These are phyloP conservation scores for Anguilla rostrata DNA, from an alignment of 2,113 vertebrate genomes.

Conservation along the genomic window DNA sequence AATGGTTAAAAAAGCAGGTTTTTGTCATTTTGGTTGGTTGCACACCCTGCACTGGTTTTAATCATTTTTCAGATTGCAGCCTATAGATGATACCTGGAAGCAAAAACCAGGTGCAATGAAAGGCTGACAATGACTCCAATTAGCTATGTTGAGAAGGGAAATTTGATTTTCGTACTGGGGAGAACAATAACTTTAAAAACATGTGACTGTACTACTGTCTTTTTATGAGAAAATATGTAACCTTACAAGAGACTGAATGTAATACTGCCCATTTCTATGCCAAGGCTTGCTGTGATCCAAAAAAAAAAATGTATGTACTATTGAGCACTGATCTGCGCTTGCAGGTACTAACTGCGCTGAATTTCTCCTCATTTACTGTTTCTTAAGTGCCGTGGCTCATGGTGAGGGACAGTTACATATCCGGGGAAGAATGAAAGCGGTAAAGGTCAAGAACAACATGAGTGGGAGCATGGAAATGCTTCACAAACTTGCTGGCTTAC, in stretches of 20 bases:
- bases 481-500: background rate
- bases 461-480: background rate
- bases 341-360: background rate
- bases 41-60: too few species aligned
- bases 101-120: too few species aligned
- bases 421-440: background rate
- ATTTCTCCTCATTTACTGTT: conserved; percentile 18
- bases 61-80: too few species aligned
- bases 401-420: background rate
- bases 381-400: background rate
- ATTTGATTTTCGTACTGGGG: background rate
- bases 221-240: background rate
- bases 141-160: too few species aligned
- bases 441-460: conserved; percentile 22
- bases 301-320: background rate
- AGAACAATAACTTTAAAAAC: background rate
- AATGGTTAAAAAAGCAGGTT: too few species aligned
- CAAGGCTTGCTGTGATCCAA: background rate
- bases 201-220: background rate
- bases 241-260: background rate
- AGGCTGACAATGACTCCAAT: too few species aligned
- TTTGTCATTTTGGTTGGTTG: too few species aligned
- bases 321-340: background rate
- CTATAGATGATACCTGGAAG: too few species aligned
- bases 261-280: background rate